Base-by-base conservation (phyloP, 64 coral and sea anemone species). In the Acropora tenuis region DNA sequence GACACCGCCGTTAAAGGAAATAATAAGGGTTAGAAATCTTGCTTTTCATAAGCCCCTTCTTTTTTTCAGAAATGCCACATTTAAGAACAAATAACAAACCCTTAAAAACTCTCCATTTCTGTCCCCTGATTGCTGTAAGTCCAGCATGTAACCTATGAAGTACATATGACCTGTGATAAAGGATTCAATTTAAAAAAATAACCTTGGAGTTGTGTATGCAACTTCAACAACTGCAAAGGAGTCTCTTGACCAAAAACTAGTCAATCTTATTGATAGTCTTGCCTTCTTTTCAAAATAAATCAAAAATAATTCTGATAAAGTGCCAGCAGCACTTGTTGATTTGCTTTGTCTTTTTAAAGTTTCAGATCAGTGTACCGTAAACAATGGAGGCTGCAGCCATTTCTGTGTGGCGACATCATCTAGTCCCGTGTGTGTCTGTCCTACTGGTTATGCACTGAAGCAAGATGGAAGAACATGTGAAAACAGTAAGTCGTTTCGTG, bases 351-450 rank as follows among this genome's bases (percentile, higher is more conserved):
- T 9, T 20, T 61, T 15, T 61, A 63, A 82, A 63, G 79, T 60
- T 16, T 65, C 57, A 42, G 61, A 41, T 57, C 52, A 43, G 40
- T 76, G 74, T 46, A 43, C 74, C 6, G 11, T 46, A 76, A 76
- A 90, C 88, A 80, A 88, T 52, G 94, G 86, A 69, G 94, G 86
- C 40, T 96, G 94, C 75, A 96, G 90, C 30, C 83, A 96, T 76
- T 73, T 96, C 3, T 96, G 94, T 74, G 57, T 96, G 41, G 49
- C 63, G 42, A 96, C 77, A 77, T 66, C 90, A 74, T 82, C 66
- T 19, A 85, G 90, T 48, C 52, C 78, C 73, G 1, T n/a, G 8
- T 96, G 94, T 60, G 78, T 74, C 13, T 96, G 94, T 65, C 86
- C 94, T 4, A 78, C 86, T 15, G 94, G 90, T 52, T 68, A 73